phyloP scores from a whole-genome alignment of 1,140 invertebrate genomes.

The Prorops nasuta region DNA sequence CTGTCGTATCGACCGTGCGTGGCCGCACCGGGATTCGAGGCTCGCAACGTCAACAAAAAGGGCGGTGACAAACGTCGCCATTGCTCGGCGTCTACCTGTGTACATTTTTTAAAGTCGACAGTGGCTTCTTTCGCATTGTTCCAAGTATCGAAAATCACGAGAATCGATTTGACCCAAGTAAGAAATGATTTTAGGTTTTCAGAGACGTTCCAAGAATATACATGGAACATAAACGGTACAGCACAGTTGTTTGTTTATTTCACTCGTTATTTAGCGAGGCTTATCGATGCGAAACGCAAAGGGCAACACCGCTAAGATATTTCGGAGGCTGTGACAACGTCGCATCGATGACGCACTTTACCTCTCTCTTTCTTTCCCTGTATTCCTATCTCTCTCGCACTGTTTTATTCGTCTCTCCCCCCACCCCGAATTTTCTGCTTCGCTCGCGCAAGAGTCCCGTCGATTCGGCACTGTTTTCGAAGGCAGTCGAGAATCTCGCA shows the following conservation, averaged over 20 bases:
- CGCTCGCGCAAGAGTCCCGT: too few relatives aligned
- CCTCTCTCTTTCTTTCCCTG: not conserved
- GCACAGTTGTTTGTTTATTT: too few relatives aligned
- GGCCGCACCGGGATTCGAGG: not conserved
- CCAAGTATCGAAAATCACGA: too few relatives aligned
- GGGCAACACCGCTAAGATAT: constrained; percentile 11
- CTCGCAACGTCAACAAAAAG: not conserved
- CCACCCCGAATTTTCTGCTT: constrained; percentile 8
- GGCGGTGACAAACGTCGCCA: not conserved
- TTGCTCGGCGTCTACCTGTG: not conserved
- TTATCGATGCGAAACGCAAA: constrained; percentile 13
- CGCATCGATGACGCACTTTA: not conserved
- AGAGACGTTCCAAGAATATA: too few relatives aligned
- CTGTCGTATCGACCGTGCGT: not conserved
- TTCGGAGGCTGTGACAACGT: constrained; percentile 14
- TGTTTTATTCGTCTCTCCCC: not conserved
- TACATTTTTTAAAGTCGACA: too few relatives aligned
- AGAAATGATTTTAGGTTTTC: too few relatives aligned
- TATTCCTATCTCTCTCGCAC: not conserved
- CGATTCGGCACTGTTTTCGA: too few relatives aligned
- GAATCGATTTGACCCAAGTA: too few relatives aligned
- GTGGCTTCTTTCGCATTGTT: too few relatives aligned
- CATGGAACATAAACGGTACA: not conserved
- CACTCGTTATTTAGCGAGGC: not conserved
- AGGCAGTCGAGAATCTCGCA: too few relatives aligned